phyloP scores from a whole-genome alignment of 2,888 invertebrate species.

The Erynnis tages region DNA sequence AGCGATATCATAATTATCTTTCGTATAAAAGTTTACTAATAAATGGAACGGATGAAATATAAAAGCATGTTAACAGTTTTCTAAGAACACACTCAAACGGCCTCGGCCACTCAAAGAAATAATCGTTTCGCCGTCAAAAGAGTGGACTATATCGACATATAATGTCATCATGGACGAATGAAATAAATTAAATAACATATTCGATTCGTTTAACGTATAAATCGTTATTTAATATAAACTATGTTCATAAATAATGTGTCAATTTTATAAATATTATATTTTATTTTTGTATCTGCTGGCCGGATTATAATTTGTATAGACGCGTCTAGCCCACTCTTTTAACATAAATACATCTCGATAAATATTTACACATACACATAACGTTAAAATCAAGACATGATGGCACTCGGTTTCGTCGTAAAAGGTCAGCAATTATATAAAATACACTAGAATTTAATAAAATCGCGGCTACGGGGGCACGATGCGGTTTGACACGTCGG shows the following conservation, averaged over 20 bases:
- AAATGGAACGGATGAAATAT: conserved; percentile 68
- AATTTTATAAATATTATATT: conserved; percentile 37
- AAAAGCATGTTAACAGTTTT: conserved; percentile 49
- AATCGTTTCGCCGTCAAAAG: conserved; percentile 48
- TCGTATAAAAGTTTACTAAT: conserved; percentile 16
- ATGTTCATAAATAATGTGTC: conserved; percentile 47
- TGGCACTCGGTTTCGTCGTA: conserved; percentile 78
- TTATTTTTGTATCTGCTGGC: conserved; percentile 51
- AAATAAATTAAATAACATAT: conserved; percentile 48
- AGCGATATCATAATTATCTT: background rate
- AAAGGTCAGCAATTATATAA: conserved; percentile 51
- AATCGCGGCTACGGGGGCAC: conserved; percentile 29
- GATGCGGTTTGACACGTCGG: conserved; percentile 49
- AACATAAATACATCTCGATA: conserved; percentile 51
- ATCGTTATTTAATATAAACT: conserved; percentile 45
- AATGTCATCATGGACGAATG: conserved; percentile 51
- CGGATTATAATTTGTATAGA: conserved; percentile 58
- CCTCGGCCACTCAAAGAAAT: conserved; percentile 33
- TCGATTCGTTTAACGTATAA: conserved; percentile 35
- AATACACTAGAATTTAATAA: conserved; percentile 45
- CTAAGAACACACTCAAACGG: conserved; percentile 47
- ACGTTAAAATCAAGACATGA: conserved; percentile 73
- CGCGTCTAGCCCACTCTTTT: conserved; percentile 61
- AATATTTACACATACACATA: conserved; percentile 72
- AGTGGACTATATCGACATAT: conserved; percentile 47